phyloP scores from a whole-genome alignment of 2,113 vertebrate genomes.

The Oostethus manadensis region DNA sequence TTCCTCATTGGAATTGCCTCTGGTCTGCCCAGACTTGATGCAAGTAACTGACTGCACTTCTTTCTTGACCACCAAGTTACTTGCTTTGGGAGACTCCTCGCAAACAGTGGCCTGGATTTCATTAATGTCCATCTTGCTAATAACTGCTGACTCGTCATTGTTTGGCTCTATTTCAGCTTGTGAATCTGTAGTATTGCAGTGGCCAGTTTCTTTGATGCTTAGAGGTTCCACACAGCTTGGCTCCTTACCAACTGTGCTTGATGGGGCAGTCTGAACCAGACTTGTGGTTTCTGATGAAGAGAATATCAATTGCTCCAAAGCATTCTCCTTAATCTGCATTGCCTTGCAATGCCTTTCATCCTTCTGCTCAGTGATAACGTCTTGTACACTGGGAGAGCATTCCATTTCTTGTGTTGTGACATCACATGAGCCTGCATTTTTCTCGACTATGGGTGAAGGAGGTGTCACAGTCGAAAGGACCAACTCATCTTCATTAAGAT shows the following conservation, averaged over 20 bases:
- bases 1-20: background rate
- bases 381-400: slow-evolving; percentile 4
- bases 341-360: slow-evolving; percentile 6
- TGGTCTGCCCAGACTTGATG: background rate
- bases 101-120: background rate
- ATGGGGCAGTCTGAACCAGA: background rate
- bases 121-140: slow-evolving; percentile 23
- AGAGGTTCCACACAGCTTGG: background rate
- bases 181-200: background rate
- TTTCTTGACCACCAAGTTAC: background rate
- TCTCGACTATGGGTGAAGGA: background rate
- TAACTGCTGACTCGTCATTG: slow-evolving; percentile 2
- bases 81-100: slow-evolving; percentile 1
- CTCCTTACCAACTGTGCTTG: background rate
- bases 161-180: background rate
- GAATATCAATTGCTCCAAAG: background rate
- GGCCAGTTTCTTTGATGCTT: background rate
- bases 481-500: slow-evolving; percentile 13
- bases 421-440: background rate
- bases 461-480: background rate
- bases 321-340: slow-evolving; percentile 9
- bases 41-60: background rate
- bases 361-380: background rate
- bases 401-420: slow-evolving; percentile 4
- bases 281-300: background rate